Evolutionary conservation across 2,888 invertebrate species (phyloP), one percentile per base, ranked within the genome.

Genomic region (Monochamus alternatus): DNA sequence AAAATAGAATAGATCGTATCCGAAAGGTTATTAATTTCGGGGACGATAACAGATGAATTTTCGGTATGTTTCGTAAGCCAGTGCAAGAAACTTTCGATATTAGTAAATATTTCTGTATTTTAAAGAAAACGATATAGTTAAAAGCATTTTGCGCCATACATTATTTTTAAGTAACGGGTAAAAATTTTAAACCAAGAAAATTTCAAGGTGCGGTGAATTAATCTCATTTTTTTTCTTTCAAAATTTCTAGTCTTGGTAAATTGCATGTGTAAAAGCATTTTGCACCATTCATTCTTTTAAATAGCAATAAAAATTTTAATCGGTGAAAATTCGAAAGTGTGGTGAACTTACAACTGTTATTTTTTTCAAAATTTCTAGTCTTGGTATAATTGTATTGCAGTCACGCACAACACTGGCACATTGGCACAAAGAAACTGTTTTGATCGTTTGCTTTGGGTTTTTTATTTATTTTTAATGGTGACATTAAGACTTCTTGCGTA

Each of bases 21-120:
- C 82, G 85, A 43, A 86, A 87, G 76, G 86, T 86, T 63, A 88
- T 88, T 72, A 85, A 86, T 81, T 88, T 88, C 78, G 87, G 86
- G 14, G 87, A 86, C 58, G 85, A 87, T 70, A 77, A 52, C 9
- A 51, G 71, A 52, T 71, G 32, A 71, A 9, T 30, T 14, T 8
- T 22, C 5, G 14, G 9, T 64, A 64, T 3, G 10, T 32, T 64
- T 32, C 5, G 9, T 44, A 63, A n/a, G 62, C 5, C 12, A 43
- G 71, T 58, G 3, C 8, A n/a, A 52, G 9, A 14, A n/a, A 52
- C 52, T 52, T n/a, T 52, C 14, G 52, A 12, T 14, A 14, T 38
- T 38, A 5, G 7, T 5, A 5, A 38, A 38, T 38, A 38, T 38
- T 38, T 38, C 38, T 38, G 38, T 38, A 38, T 38, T 38, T 22